phyloP scores from a whole-genome alignment of 1,140 invertebrate species.

The Drosophila arawakana region DNA sequence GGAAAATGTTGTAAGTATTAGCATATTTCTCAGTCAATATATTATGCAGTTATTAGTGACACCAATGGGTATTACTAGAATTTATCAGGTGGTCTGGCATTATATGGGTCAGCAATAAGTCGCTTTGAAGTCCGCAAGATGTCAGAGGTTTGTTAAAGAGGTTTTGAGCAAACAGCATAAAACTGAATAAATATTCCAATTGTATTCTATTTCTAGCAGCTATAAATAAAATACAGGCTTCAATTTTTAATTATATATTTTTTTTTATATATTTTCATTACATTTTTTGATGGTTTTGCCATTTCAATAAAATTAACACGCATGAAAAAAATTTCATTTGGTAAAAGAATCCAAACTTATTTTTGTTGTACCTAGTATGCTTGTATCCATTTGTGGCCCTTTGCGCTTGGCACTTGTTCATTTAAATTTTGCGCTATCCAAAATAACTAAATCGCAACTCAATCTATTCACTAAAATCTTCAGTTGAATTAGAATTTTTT shows the following conservation, averaged over 20 bases:
- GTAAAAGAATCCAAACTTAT: conserved; percentile 19
- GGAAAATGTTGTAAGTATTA: conserved; percentile 33
- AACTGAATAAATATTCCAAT: no score
- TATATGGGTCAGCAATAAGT: conserved; percentile 37
- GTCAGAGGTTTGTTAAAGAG: not conserved
- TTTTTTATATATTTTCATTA: not conserved
- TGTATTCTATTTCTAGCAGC: no score
- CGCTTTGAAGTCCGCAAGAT: conserved; percentile 4
- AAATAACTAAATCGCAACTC: conserved; percentile 31
- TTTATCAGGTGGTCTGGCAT: conserved; percentile 7
- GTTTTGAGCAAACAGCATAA: no score
- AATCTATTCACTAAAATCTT: conserved; percentile 9
- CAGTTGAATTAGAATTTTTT: conserved; percentile 28
- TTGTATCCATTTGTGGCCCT: not conserved
- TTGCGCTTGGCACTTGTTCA: not conserved
- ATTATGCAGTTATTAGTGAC: conserved; percentile 75
- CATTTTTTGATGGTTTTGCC: not conserved
- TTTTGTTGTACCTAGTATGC: not conserved
- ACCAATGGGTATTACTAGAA: conserved; percentile 53
- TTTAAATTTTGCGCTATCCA: conserved; percentile 41
- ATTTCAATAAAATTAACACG: conserved; percentile 16
- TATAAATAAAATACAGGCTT: no score
- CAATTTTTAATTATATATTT: not conserved
- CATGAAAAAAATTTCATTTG: conserved; percentile 19
- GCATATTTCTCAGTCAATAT: conserved; percentile 68